Evolutionary conservation across 2,113 vertebrate species (phyloP).

Genomic region (Mungos mungo): DNA sequence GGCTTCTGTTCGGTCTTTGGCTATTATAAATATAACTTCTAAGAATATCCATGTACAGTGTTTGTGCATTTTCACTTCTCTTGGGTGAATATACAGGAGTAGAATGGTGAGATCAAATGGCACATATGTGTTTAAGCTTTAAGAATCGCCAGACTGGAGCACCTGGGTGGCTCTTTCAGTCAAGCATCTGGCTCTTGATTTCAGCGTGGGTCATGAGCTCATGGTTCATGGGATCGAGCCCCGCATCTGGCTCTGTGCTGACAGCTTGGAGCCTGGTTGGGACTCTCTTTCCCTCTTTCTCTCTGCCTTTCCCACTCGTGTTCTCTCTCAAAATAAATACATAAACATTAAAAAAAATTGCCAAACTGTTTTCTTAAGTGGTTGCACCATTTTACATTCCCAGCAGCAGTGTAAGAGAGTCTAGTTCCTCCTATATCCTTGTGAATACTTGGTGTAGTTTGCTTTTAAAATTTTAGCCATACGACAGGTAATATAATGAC

Average conservation of each 20-base stretch:
- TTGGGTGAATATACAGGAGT: not conserved
- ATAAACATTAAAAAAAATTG: not conserved
- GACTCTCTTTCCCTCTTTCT: too few relatives aligned
- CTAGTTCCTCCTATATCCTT: not conserved
- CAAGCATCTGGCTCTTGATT: too few relatives aligned
- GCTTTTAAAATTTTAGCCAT: not conserved
- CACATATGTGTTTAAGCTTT: not conserved
- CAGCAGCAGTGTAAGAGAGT: not conserved
- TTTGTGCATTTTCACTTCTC: not conserved
- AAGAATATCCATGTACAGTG: not conserved
- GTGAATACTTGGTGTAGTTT: not conserved
- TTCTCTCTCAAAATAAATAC: too few relatives aligned
- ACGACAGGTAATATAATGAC: not conserved
- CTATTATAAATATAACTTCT: not conserved
- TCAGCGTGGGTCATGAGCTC: too few relatives aligned
- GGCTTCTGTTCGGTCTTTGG: not conserved
- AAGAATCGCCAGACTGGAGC: not conserved
- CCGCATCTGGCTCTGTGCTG: too few relatives aligned
- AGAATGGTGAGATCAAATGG: not conserved
- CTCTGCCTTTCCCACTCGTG: too few relatives aligned
- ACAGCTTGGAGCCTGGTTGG: too few relatives aligned
- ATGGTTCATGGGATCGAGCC: too few relatives aligned
- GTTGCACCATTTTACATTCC: not conserved
- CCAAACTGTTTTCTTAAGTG: not conserved
- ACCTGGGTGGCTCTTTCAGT: too few relatives aligned